Base-by-base conservation (phyloP, 2,113 vertebrate species). In the Zingel zingel region DNA sequence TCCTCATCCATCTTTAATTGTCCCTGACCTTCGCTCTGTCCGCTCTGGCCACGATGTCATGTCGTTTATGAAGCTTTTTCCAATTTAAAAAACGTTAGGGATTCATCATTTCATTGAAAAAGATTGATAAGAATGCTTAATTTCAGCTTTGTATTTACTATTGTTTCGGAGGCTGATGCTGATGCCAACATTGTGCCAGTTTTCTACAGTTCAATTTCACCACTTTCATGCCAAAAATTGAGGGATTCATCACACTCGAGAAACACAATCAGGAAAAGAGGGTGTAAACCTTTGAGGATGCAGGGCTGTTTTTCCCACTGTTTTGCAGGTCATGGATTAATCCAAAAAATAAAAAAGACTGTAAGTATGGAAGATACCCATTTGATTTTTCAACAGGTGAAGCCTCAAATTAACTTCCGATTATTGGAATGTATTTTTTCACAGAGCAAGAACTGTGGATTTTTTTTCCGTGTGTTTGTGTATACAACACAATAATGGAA, bases 1-100 rank as follows among this genome's bases (percentile, higher is more conserved):
- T 56, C 81, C 83, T 92, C 91, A 94, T 95, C 70, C 59, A 94
- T 92, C 70, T 88, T 93, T 94, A 90, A 95, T 91, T 2, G 15
- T 1, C 23, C 56, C 50, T 75, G 83, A 89, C 84, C 74, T 90
- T 76, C 18, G 11, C 65, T 82, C 74, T 39, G 23, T 19, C 1
- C 0, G 0, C 45, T 66, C 15, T 65, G 21, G 7, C 9, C 27
- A 25, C 54, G 0, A 15, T 21, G 13, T 25, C 2, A 48, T 39
- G 18, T 59, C 7, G 7, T 39, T 45, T 43, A 13, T 19, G 21
- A 65, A 14, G n/a, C 10, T 45, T 43, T 45, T 57, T 47, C 12
- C 9, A 33, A 15, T 18, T 51, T 3, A 33, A 59, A 43, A 36
- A 19, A 58, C 36, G 30, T 59, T 25, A 47, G 18, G 9, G n/a